Base-by-base conservation (phyloP, 2,113 vertebrate genomes). In the Propithecus coquereli region DNA sequence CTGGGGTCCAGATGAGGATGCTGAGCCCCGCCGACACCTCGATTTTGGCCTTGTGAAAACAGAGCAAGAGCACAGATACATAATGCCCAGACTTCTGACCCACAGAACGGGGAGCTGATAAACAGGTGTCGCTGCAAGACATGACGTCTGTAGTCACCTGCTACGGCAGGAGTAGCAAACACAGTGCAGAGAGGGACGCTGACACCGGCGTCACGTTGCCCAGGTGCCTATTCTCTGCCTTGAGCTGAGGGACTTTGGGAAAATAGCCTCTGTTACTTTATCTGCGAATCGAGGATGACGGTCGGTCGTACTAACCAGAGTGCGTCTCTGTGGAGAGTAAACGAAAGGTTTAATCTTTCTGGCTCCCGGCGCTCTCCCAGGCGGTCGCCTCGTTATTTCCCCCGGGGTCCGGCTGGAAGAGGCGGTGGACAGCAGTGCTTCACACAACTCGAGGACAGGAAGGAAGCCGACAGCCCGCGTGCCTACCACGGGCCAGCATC, bases 401-500 rank as follows among this genome's bases (percentile, higher is more conserved):
- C 8, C n/a, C 47, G 27, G 2, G 43, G 37, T 2, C 3, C 4
- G 37, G 37, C 68, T 40, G 68, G 8, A 14, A 12, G 70, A 13
- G 70, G 12, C 6, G 23, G 23, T 2, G 57, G 45, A 13, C 5
- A 25, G 63, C 22, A 17, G 18, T 6, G 14, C 5, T 32, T 79
- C 65, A 22, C 17, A 23, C 40, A 30, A 27, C 40, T 77, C 25
- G 5, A 63, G 81, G 30, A 40, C 1, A 47, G 43, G 8, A 17
- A 77, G n/a, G 74, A 27, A 16, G 18, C 25, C 18, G 3, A 10
- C 0, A 0, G 22, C 82, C 50, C 6, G 3, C 3, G 54, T 22
- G 25, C 18, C 34, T 6, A 2, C 71, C 1, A 2, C 1, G 34
- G 9, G 11, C 34, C 50, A 30, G 43, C 54, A 20, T 16, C 0